phyloP scores from a whole-genome alignment of 1,140 invertebrate species.

The Procambarus clarkii region DNA sequence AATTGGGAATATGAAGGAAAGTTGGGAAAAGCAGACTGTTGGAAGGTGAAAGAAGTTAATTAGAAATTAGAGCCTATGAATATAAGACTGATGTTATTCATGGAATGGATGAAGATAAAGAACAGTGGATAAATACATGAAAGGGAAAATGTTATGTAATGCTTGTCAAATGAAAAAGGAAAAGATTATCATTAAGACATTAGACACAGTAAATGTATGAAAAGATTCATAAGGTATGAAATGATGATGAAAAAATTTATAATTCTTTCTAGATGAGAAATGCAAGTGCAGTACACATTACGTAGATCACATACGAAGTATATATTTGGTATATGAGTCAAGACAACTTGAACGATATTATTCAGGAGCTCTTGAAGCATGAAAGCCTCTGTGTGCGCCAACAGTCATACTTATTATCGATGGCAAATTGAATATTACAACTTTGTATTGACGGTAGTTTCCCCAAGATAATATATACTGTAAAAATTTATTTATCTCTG shows the following conservation, averaged over 20 bases:
- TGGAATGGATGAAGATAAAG: not conserved
- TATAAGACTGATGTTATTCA: not conserved
- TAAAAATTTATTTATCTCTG: too few relatives aligned
- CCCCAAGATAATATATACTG: too few relatives aligned
- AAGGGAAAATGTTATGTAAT: not conserved
- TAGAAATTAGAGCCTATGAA: not conserved
- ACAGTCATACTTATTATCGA: too few relatives aligned
- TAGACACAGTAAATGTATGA: not conserved
- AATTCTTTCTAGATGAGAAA: not conserved
- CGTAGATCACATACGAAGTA: too few relatives aligned
- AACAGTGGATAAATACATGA: not conserved
- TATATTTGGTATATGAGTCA: too few relatives aligned
- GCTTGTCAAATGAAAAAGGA: not conserved
- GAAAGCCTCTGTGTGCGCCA: too few relatives aligned
- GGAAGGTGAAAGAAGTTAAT: not conserved
- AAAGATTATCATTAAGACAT: not conserved
- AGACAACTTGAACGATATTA: too few relatives aligned
- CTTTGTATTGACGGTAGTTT: too few relatives aligned
- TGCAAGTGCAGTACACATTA: not conserved
- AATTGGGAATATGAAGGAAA: not conserved
- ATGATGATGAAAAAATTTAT: too few relatives aligned
- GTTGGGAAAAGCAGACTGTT: not conserved
- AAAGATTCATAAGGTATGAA: not conserved
- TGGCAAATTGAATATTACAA: too few relatives aligned
- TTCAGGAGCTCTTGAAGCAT: too few relatives aligned